These are phyloP conservation scores for Pterois miles DNA, from an alignment of 2,797 vertebrate species.

Conservation along the genomic window DNA sequence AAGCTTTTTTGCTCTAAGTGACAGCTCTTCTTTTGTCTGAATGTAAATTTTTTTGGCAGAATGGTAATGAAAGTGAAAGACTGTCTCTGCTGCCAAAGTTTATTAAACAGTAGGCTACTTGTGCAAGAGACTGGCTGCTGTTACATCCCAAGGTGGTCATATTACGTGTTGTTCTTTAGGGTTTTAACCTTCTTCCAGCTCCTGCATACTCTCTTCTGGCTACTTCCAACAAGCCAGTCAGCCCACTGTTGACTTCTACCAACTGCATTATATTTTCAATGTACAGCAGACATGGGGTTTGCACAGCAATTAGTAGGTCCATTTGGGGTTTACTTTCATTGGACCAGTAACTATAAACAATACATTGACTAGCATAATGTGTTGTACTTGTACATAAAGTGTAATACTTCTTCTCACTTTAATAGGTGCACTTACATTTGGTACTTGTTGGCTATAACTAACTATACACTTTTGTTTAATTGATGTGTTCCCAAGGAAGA, in stretches of 20 bases:
- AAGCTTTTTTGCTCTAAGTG: neutral
- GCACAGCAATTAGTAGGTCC: neutral
- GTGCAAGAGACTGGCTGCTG: neutral
- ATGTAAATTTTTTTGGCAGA: fast-evolving
- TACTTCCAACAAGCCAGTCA: too few species aligned
- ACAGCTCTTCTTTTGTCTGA: neutral
- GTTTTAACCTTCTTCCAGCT: fast-evolving
- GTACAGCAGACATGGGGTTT: neutral
- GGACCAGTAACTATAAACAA: neutral
- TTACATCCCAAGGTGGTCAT: neutral
- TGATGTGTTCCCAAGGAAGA: neutral
- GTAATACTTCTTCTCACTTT: neutral
- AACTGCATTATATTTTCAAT: too few species aligned
- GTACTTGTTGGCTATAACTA: neutral
- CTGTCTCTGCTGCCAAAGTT: neutral
- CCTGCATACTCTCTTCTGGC: too few species aligned
- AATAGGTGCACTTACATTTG: neutral
- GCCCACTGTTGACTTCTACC: too few species aligned
- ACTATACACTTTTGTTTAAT: neutral
- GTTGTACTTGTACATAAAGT: neutral
- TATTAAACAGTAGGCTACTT: neutral
- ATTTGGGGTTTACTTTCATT: neutral
- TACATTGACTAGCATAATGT: neutral
- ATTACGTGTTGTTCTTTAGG: neutral
- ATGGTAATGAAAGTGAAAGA: neutral